These are phyloP conservation scores for Tipula unca DNA, from an alignment of 2,888 invertebrate species.

Conservation along the genomic window DNA sequence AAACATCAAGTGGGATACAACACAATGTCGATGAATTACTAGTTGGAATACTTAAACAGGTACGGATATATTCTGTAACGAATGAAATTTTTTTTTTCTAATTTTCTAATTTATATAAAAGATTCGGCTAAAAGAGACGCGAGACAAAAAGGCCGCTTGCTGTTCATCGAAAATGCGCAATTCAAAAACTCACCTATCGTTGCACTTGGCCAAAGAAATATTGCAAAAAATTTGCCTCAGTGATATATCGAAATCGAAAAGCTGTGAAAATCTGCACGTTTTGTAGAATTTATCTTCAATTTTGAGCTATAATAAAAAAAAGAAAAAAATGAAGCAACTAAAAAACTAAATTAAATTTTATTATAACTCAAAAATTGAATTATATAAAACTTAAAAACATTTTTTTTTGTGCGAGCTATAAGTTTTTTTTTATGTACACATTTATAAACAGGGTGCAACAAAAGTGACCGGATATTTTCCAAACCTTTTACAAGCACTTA, in stretches of 20 bases:
- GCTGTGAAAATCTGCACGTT: conserved; percentile 79
- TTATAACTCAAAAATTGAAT: not conserved
- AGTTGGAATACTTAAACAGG: conserved; percentile 85
- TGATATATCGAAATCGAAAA: conserved; percentile 76
- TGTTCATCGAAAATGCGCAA: conserved; percentile 60
- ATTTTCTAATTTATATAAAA: conserved; percentile 24
- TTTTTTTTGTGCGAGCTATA: not conserved
- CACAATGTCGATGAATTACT: conserved; percentile 94
- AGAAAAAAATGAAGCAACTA: not conserved
- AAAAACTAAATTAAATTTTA: not conserved
- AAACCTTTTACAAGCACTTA: too few relatives aligned
- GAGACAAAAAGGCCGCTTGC: conserved; percentile 62
- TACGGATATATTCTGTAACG: conserved; percentile 27
- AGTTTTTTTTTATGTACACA: not conserved
- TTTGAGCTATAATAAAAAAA: not conserved
- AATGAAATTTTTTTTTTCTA: not conserved
- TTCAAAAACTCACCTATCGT: conserved; percentile 70
- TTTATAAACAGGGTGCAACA: too few relatives aligned
- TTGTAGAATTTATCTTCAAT: conserved; percentile 43
- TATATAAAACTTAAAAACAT: not conserved
- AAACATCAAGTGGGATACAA: conserved; percentile 91
- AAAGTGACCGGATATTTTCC: too few relatives aligned
- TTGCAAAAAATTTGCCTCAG: conserved; percentile 78
- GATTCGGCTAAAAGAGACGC: conserved; percentile 65
- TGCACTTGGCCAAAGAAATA: conserved; percentile 72